Conservation (phyloP, 2,797 vertebrate genomes). For the Gastrophryne carolinensis region DNA sequence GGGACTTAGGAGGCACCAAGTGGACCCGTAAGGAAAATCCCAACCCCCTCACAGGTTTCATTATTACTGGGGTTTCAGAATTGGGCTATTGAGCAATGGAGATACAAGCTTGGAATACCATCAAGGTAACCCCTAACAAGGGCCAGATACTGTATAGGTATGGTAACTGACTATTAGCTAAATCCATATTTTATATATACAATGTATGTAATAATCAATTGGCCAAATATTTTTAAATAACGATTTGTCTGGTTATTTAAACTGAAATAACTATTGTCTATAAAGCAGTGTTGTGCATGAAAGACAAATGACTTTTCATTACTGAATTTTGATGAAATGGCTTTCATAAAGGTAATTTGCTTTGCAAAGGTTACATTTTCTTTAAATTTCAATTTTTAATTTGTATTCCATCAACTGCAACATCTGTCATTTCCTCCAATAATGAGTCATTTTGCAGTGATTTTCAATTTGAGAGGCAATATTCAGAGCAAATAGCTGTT, state of each 20-base stretch:
- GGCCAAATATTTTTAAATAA: not conserved
- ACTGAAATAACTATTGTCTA: not conserved
- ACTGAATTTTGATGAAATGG: not conserved
- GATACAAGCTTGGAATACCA: no score
- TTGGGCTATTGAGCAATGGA: no score
- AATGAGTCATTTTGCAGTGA: constrained; percentile 46
- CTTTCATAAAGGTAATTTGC: constrained; percentile 18
- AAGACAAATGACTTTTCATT: not conserved
- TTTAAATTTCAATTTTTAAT: constrained; percentile 31
- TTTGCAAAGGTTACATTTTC: constrained; percentile 35
- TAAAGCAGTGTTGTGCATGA: not conserved
- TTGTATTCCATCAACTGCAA: constrained; percentile 43
- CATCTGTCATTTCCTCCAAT: constrained; percentile 43
- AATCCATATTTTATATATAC: not conserved
- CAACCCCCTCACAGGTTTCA: no score
- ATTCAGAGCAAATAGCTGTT: constrained; percentile 42
- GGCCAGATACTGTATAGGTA: no score
- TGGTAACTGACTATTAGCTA: no score
- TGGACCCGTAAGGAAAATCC: no score
- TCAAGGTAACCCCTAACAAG: no score
- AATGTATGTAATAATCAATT: not conserved
- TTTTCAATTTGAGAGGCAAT: constrained; percentile 40
- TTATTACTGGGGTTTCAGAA: no score
- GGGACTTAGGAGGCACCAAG: no score
- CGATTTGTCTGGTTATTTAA: not conserved